Percentiles rank a stretch among this genome's conserved stretches.
Evolutionary conservation across 2,797 vertebrate genomes (phyloP).

Genomic region (Girardinus metallicus): DNA sequence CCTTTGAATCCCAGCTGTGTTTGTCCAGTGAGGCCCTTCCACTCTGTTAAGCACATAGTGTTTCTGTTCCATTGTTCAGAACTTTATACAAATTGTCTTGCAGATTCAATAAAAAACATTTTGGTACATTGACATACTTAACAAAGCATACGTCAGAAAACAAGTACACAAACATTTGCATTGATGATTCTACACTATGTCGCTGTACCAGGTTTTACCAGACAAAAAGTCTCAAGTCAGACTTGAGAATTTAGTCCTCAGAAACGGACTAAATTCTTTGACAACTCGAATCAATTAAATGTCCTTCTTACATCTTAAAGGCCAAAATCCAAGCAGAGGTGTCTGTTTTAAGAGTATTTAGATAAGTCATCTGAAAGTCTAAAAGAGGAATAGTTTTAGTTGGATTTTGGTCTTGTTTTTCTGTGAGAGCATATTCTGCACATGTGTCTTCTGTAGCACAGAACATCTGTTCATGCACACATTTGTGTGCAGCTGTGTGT

Average conservation of each 20-base stretch:
- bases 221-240: too few species aligned
- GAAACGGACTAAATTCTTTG: background rate
- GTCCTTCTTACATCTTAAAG: background rate
- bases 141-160: slow-evolving; percentile 45
- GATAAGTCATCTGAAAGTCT: slow-evolving; percentile 37
- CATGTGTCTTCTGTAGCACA: slow-evolving; percentile 28
- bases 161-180: slow-evolving; percentile 34
- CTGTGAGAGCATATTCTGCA: slow-evolving; percentile 19
- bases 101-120: slow-evolving; percentile 30
- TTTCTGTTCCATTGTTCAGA: slow-evolving; percentile 59
- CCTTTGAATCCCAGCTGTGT: slow-evolving; percentile 61
- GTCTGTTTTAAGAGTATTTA: background rate
- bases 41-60: slow-evolving; percentile 72
- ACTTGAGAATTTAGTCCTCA: too few species aligned
- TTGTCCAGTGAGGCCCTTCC: slow-evolving; percentile 57
- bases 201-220: slow-evolving; percentile 46
- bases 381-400: slow-evolving; percentile 16
- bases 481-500: slow-evolving; percentile 61
- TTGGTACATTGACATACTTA: slow-evolving; percentile 14
- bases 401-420: slow-evolving; percentile 22
- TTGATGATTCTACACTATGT: slow-evolving; percentile 63
- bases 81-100: slow-evolving; percentile 48
- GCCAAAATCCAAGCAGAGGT: slow-evolving; percentile 6
- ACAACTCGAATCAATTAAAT: background rate
- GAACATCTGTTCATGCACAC: slow-evolving; percentile 49